Base-by-base conservation (phyloP, 2,888 invertebrate genomes). In the Cylloceria caligata region DNA sequence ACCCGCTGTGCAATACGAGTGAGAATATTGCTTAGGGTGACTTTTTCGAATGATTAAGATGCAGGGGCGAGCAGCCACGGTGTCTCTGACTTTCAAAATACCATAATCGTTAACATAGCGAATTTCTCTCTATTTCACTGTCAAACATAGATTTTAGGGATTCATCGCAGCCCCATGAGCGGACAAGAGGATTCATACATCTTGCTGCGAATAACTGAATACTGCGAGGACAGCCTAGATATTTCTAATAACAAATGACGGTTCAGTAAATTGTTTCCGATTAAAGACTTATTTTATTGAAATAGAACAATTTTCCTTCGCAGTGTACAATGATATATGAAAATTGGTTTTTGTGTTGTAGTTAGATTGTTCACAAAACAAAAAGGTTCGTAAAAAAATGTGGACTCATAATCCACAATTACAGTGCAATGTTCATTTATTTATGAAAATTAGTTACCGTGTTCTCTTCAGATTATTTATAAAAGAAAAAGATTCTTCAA, bases 41-140 rank as follows among this genome's bases (percentile, higher is more conserved):
- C 65, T 52, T 62, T 68, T 60, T 45, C 67, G 42, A 75, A 75
- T 82, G 79, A 82, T 82, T 82, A 76, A 79, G 79, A 79, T 39
- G 69, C 74, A 60, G 30, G 67, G 62, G 9, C 65, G 75, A 79
- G 74, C 71, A 78, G 74, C 74, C 72, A 55, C 55, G 27, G 74
- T 65, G 42, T 13, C 57, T 30, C 52, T 60, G 74, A 67, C 79
- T 75, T 52, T 72, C 67, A 49, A 30, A 74, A 78, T 60, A 69
- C 69, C 69, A 75, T 81, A 85, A 85, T 85, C 84, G 83, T 80
- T 85, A 76, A 84, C 69, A n/a, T n/a, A 83, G 80, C 81, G 81
- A 77, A 80, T 82, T 83, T 62, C 76, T 81, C 55, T 65, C 80
- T n/a, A n/a, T n/a, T n/a, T 80, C 74, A 36, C 74, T 82, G 49